phyloP scores from a whole-genome alignment of 37 sponge, comb jelly and placozoan genomes.

The Haliclona indistincta region DNA sequence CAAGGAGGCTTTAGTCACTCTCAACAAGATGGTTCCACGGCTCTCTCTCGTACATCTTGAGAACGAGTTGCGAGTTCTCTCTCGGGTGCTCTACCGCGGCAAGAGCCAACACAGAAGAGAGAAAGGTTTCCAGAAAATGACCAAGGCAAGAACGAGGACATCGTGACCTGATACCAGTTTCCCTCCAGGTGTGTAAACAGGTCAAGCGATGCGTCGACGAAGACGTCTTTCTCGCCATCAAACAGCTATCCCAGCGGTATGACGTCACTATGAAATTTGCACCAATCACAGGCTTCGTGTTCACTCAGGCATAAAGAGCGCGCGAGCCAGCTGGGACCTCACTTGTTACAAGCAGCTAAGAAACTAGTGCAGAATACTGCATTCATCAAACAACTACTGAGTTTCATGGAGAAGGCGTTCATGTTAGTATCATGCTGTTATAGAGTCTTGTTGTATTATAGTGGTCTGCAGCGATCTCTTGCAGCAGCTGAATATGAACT shows the following conservation, averaged over 20 bases:
- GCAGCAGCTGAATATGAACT: conserved; percentile 26
- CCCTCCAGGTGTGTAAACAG: conserved; percentile 13
- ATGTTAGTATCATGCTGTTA: neutral
- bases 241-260: neutral
- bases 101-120: conserved; percentile 79
- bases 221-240: neutral
- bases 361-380: neutral
- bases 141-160: conserved; percentile 27
- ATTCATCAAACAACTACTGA: conserved; percentile 15
- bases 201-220: conserved; percentile 4
- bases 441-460: neutral
- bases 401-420: conserved; percentile 39
- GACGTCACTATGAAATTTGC: neutral
- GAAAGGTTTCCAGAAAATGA: conserved; percentile 60
- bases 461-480: conserved; percentile 33
- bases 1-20: neutral
- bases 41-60: conserved; percentile 11
- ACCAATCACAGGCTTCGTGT: neutral
- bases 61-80: conserved; percentile 47
- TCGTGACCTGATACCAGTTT: no score
- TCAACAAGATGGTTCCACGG: conserved; percentile 1
- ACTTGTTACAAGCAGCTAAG: neutral
- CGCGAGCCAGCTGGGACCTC: neutral
- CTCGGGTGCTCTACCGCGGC: conserved; percentile 54
- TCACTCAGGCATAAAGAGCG: neutral